These are phyloP conservation scores for Cacatua alba DNA, from an alignment of 2,113 vertebrate species.

Conservation along the genomic window DNA sequence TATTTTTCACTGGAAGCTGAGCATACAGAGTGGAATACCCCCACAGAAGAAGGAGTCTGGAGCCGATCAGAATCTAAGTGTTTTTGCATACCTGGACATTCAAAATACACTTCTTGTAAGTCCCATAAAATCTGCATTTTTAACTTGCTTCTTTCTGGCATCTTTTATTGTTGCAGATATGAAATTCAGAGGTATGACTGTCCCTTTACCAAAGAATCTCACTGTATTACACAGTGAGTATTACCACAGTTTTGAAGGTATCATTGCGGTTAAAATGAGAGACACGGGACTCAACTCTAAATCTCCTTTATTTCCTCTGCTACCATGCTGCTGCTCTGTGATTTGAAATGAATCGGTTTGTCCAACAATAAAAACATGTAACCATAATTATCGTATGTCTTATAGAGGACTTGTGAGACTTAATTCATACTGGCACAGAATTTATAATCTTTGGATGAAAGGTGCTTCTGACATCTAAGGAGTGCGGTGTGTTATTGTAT, in stretches of 20 bases:
- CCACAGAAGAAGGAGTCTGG: neutral
- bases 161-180: neutral
- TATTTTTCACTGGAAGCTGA: neutral
- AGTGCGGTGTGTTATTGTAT: neutral
- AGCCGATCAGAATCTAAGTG: neutral
- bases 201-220: neutral
- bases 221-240: neutral
- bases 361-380: neutral
- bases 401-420: neutral
- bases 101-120: neutral
- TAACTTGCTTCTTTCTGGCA: neutral
- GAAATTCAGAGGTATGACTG: neutral
- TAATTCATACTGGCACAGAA: neutral
- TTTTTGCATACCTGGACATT: neutral
- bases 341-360: neutral
- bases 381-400: neutral
- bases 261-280: neutral
- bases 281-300: neutral
- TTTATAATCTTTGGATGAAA: constrained; percentile 2
- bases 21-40: neutral
- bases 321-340: neutral
- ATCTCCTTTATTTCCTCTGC: neutral
- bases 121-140: neutral
- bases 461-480: neutral
- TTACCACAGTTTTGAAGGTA: neutral